Percentiles rank a stretch among this genome's conserved stretches.
Evolutionary conservation across 2,797 vertebrate genomes (phyloP).

Genomic region (Sorex maritimensis): DNA sequence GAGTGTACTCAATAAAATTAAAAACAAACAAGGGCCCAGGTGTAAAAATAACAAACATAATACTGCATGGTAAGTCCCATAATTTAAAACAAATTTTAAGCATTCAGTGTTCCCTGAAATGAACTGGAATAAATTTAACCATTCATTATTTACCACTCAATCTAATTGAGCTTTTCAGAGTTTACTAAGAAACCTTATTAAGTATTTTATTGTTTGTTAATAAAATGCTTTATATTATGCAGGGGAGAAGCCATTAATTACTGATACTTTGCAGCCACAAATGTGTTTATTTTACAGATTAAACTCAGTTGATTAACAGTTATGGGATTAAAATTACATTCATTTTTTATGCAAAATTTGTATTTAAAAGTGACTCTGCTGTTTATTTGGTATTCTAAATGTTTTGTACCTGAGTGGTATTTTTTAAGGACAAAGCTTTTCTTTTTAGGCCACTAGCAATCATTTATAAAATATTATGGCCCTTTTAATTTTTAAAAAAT

Average conservation of each 20-base stretch:
- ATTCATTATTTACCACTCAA: not conserved
- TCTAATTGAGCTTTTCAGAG: not conserved
- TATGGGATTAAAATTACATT: conserved; percentile 4
- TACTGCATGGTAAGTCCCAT: not conserved
- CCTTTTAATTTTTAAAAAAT: conserved; percentile 44
- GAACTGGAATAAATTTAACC: not conserved
- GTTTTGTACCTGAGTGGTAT: conserved; percentile 47
- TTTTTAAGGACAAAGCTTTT: conserved; percentile 34
- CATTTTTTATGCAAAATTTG: conserved; percentile 63
- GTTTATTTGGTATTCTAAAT: not conserved
- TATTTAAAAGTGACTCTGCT: conserved; percentile 55
- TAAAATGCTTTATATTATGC: not conserved
- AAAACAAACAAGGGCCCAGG: not conserved
- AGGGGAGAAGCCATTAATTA: conserved; percentile 7
- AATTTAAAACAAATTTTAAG: not conserved
- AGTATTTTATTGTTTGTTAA: not conserved
- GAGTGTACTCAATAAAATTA: not conserved
- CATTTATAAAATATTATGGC: conserved; percentile 39
- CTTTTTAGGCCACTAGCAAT: not conserved
- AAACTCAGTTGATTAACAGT: not conserved
- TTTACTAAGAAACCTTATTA: conserved; percentile 25
- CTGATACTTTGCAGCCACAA: not conserved
- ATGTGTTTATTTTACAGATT: not conserved
- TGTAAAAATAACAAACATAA: not conserved
- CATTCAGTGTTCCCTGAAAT: not conserved